These are phyloP conservation scores for Arnoldichthys spilopterus DNA, from an alignment of 2,797 vertebrate species.

Conservation along the genomic window DNA sequence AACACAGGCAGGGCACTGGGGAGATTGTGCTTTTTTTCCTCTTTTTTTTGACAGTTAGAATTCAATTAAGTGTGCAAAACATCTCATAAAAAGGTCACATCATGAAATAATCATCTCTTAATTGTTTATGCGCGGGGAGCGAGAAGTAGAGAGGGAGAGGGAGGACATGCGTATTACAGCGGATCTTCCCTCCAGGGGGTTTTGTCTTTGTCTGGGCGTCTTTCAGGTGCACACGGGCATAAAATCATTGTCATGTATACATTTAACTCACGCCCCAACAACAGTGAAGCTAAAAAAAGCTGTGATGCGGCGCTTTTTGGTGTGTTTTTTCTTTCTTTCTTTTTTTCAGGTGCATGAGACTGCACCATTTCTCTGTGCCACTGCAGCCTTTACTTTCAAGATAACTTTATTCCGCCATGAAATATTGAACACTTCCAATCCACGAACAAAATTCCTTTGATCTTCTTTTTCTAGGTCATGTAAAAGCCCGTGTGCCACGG, in stretches of 20 bases:
- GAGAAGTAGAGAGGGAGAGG: neutral
- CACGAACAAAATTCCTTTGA: conserved; percentile 62
- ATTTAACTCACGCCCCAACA: neutral
- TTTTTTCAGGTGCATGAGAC: neutral
- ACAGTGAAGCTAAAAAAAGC: neutral
- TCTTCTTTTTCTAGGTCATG: conserved; percentile 60
- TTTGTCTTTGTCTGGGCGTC: conserved; percentile 3
- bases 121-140: conserved; percentile 33
- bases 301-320: neutral
- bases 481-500: conserved; percentile 41
- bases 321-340: conserved; percentile 1
- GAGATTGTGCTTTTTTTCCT: neutral
- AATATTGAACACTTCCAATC: conserved; percentile 60
- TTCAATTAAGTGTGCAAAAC: conserved; percentile 44
- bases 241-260: conserved; percentile 20
- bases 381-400: conserved; percentile 36
- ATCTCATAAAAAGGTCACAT: conserved; percentile 50
- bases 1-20: neutral
- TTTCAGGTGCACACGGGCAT: conserved; percentile 6
- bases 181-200: neutral
- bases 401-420: conserved; percentile 45
- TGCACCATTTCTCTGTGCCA: conserved; percentile 7
- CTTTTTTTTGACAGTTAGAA: conserved; percentile 11
- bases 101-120: conserved; percentile 49
- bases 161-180: conserved; percentile 7